A percentile compares a stretch with the other conserved stretches of the same genome.
Evolutionary conservation across 2,113 vertebrate genomes (phyloP).

Genomic region (Orycteropus afer): DNA sequence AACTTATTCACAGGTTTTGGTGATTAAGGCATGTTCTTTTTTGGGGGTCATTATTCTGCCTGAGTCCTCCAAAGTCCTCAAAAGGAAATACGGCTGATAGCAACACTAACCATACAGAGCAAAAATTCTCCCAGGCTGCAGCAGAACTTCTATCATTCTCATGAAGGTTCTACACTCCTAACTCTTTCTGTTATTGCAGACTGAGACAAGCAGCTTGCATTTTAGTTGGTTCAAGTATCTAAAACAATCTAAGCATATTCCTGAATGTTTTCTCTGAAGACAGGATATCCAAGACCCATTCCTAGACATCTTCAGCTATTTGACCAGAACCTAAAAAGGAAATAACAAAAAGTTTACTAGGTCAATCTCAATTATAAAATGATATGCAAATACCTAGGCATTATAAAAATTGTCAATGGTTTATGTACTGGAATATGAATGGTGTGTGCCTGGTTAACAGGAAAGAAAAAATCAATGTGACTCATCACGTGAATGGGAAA

Average conservation of each 20-base stretch:
- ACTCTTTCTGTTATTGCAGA: neutral
- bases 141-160: neutral
- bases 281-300: neutral
- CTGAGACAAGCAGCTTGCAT: neutral
- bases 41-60: neutral
- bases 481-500: neutral
- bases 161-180: neutral
- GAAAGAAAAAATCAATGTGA: slow-evolving; percentile 16
- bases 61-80: neutral
- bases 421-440: neutral
- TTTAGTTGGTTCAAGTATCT: neutral
- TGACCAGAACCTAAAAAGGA: neutral
- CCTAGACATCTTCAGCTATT: neutral
- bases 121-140: too few species aligned
- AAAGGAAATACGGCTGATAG: neutral
- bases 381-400: neutral
- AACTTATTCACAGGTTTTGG: neutral
- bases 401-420: neutral
- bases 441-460: neutral
- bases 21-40: neutral
- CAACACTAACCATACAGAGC: neutral
- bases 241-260: neutral
- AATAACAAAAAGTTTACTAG: neutral
- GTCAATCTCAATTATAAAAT: slow-evolving; percentile 17
- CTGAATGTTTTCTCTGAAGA: neutral